These are phyloP conservation scores for Zaprionus ornatus DNA, from an alignment of 1,140 invertebrate genomes.

Conservation along the genomic window DNA sequence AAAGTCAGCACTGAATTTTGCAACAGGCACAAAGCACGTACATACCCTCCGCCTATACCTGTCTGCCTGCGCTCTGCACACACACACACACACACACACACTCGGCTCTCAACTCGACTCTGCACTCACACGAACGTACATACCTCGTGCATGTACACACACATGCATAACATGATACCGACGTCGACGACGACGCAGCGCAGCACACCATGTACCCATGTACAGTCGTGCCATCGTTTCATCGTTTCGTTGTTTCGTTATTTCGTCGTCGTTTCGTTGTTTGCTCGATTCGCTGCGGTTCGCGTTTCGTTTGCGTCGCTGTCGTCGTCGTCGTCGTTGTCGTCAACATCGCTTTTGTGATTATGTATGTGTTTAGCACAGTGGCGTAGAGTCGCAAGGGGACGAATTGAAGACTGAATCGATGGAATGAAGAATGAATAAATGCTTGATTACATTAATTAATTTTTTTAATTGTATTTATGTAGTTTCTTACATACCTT, in stretches of 20 bases:
- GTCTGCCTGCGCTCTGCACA: constrained; percentile 20
- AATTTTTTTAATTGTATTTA: background rate
- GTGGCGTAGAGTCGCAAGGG: constrained; percentile 8
- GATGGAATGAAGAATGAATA: background rate
- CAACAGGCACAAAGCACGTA: constrained; percentile 67
- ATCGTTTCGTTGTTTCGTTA: constrained; percentile 55
- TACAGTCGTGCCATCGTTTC: constrained; percentile 58
- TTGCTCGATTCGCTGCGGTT: constrained; percentile 13
- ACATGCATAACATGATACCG: background rate
- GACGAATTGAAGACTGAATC: background rate
- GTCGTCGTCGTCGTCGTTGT: constrained; percentile 24
- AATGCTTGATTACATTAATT: background rate
- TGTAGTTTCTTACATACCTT: background rate
- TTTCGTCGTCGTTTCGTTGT: constrained; percentile 48
- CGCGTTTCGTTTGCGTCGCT: constrained; percentile 22
- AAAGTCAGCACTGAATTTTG: constrained; percentile 72
- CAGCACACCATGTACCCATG: background rate
- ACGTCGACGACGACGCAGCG: background rate
- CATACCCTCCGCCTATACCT: constrained; percentile 45
- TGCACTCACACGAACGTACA: constrained; percentile 7
- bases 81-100: constrained; percentile 37
- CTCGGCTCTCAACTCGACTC: background rate
- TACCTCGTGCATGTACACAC: constrained; percentile 7
- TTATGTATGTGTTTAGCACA: constrained; percentile 35
- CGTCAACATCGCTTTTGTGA: constrained; percentile 45